Evolutionary conservation across 2,797 vertebrate genomes (phyloP).

Genomic region (Calcarius lapponicus): DNA sequence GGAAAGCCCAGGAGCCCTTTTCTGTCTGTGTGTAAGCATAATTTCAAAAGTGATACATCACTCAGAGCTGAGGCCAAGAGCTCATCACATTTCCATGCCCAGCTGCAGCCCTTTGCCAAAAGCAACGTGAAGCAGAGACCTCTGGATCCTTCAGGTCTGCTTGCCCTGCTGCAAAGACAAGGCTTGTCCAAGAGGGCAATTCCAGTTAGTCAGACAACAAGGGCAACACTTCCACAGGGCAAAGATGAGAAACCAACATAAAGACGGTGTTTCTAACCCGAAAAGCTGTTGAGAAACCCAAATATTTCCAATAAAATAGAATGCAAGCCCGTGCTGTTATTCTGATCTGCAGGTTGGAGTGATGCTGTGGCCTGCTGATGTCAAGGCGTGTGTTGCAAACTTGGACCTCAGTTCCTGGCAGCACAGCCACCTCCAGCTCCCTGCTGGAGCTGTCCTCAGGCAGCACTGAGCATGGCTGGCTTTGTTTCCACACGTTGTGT

Average conservation of each 20-base stretch:
- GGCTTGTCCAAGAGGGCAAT: neutral
- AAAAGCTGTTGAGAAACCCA: neutral
- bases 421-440: neutral
- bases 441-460: neutral
- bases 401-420: neutral
- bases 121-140: neutral
- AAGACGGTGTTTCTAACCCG: neutral
- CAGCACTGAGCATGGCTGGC: neutral
- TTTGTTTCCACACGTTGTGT: neutral
- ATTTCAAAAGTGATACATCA: neutral
- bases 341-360: neutral
- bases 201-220: neutral
- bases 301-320: neutral
- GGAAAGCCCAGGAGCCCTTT: neutral
- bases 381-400: neutral
- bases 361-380: neutral
- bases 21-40: fast-evolving
- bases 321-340: neutral
- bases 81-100: neutral
- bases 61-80: neutral
- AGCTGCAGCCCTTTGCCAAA: neutral
- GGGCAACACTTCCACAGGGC: neutral
- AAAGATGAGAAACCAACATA: neutral
- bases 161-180: neutral
- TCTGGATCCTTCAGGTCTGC: neutral